Conservation (phyloP, 37 sponge, comb jelly and placozoan genomes). For the Beroe forskalii region DNA sequence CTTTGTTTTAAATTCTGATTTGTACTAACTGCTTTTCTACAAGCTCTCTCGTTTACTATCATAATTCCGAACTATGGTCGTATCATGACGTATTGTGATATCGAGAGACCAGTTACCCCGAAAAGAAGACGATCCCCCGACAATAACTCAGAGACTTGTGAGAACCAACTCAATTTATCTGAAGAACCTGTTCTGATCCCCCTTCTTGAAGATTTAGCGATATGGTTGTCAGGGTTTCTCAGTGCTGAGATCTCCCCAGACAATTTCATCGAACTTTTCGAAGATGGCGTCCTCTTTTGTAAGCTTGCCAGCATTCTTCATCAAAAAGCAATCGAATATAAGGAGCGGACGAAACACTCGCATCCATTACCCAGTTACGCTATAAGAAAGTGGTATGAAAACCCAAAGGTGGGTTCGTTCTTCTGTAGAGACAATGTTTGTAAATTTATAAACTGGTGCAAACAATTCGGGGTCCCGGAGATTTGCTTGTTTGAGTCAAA, state of each 20-base stretch:
- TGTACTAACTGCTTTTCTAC: no score
- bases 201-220: conserved; percentile 22
- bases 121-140: conserved; percentile 47
- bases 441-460: conserved; percentile 65
- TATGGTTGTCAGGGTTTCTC: conserved; percentile 36
- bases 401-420: conserved; percentile 47
- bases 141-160: neutral
- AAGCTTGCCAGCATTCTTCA: conserved; percentile 31
- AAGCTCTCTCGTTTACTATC: no score
- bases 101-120: conserved; percentile 16
- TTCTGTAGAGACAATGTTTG: conserved; percentile 63
- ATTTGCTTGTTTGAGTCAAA: conserved; percentile 63
- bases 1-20: no score
- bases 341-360: conserved; percentile 8
- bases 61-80: conserved; percentile 3
- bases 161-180: neutral
- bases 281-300: conserved; percentile 26
- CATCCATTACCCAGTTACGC: conserved; percentile 44
- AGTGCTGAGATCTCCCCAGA: conserved; percentile 30
- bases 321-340: conserved; percentile 27
- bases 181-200: conserved; percentile 58
- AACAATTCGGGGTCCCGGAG: conserved; percentile 56
- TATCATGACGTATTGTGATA: conserved; percentile 31
- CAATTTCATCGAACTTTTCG: conserved; percentile 55
- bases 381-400: conserved; percentile 57